These are phyloP conservation scores for Nothobranchius furzeri DNA, from an alignment of 2,113 vertebrate genomes.

Conservation along the genomic window DNA sequence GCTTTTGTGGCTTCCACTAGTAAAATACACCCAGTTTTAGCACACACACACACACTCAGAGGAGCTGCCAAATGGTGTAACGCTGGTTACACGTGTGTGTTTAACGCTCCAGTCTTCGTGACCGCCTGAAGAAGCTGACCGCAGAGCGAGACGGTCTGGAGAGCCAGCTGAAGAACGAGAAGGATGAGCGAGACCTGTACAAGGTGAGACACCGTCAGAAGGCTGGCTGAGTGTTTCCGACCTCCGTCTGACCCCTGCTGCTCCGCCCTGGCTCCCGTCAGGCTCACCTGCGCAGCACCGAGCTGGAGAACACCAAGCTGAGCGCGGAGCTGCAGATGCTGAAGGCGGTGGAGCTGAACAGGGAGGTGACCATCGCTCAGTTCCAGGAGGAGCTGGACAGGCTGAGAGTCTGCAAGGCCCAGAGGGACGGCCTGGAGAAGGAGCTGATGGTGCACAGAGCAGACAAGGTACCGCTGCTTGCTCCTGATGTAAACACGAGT, in stretches of 20 bases:
- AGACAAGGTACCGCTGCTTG: conserved; percentile 77
- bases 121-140: conserved; percentile 88
- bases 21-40: no score
- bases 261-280: conserved; percentile 37
- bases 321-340: conserved; percentile 92
- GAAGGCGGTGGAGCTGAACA: conserved; percentile 92
- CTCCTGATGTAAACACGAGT: background rate
- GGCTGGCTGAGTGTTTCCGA: background rate
- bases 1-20: no score
- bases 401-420: conserved; percentile 83
- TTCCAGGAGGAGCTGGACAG: conserved; percentile 93
- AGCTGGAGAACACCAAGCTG: conserved; percentile 95
- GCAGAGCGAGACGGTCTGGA: conserved; percentile 89
- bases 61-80: background rate
- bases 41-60: background rate
- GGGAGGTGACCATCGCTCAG: conserved; percentile 90
- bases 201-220: conserved; percentile 76
- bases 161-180: conserved; percentile 92
- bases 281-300: conserved; percentile 94
- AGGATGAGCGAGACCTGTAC: conserved; percentile 94
- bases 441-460: conserved; percentile 81
- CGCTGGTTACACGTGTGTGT: background rate
- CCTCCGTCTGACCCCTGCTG: background rate
- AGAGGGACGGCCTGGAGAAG: conserved; percentile 86
- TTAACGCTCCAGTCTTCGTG: conserved; percentile 83